A percentile compares a stretch with the other conserved stretches of the same genome.
Evolutionary conservation across 2,113 vertebrate species (phyloP).

Genomic region (Scortum barcoo): DNA sequence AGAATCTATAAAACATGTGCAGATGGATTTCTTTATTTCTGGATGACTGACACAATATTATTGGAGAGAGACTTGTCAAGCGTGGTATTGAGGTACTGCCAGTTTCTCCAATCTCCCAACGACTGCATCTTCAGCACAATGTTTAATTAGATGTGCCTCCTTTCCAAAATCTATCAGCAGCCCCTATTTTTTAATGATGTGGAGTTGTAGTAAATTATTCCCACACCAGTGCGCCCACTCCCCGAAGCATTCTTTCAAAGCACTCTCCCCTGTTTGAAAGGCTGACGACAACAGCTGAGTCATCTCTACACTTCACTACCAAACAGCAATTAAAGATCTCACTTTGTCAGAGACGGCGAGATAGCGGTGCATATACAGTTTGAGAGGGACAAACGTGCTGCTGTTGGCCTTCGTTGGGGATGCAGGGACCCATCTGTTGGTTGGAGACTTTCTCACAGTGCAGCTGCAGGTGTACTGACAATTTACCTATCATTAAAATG

Average conservation of each 20-base stretch:
- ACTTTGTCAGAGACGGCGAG: neutral
- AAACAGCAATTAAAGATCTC: conserved; percentile 34
- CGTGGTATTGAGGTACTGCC: neutral
- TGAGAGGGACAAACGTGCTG: neutral
- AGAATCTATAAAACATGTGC: neutral
- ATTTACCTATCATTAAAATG: neutral
- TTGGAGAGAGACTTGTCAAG: conserved; percentile 1
- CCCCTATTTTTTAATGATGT: conserved; percentile 17
- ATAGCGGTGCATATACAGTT: neutral
- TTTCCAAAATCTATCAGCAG: conserved; percentile 28
- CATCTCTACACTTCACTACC: conserved; percentile 34
- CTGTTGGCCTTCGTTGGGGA: neutral
- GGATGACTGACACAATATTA: neutral
- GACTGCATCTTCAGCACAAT: conserved; percentile 28
- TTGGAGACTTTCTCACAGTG: neutral
- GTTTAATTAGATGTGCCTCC: conserved; percentile 22
- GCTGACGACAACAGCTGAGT: conserved; percentile 46
- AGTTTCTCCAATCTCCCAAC: conserved; percentile 11
- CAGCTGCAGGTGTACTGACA: neutral
- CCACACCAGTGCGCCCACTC: conserved; percentile 15
- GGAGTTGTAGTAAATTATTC: conserved; percentile 24
- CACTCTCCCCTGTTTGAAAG: conserved; percentile 7
- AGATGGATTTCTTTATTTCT: neutral
- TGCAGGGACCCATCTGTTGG: neutral
- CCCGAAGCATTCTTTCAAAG: conserved; percentile 5